Evolutionary conservation across 2,113 vertebrate genomes (phyloP).

Genomic region (Neodon shergylaensis): DNA sequence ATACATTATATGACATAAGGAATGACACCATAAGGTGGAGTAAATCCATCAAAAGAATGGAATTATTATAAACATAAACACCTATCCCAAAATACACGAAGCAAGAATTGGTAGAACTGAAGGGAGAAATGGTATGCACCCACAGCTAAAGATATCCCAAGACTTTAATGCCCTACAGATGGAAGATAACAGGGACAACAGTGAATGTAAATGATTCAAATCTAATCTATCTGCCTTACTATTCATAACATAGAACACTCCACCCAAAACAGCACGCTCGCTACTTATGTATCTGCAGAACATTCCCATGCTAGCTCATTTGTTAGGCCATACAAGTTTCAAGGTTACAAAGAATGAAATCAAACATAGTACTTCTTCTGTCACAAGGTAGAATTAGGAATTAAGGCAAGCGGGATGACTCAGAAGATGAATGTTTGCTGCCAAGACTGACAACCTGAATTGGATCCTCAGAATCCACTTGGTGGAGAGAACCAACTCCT

Average conservation of each 20-base stretch:
- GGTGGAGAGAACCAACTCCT: neutral
- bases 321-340: neutral
- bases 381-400: neutral
- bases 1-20: neutral
- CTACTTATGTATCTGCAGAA: neutral
- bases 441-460: neutral
- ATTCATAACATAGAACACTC: neutral
- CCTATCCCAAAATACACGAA: neutral
- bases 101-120: neutral
- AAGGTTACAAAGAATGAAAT: constrained; percentile 2
- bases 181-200: neutral
- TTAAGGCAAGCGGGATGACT: neutral
- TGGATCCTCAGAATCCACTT: neutral
- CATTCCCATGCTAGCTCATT: neutral
- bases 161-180: neutral
- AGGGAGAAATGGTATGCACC: neutral
- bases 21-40: neutral
- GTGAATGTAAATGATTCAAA: neutral
- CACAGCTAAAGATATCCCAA: neutral
- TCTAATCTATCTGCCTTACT: neutral
- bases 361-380: neutral
- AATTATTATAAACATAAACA: neutral
- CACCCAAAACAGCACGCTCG: neutral
- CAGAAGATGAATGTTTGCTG: neutral
- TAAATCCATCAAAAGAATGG: neutral